Evolutionary conservation across 2,888 invertebrate species (phyloP).

Genomic region (Pachymerium ferrugineum): DNA sequence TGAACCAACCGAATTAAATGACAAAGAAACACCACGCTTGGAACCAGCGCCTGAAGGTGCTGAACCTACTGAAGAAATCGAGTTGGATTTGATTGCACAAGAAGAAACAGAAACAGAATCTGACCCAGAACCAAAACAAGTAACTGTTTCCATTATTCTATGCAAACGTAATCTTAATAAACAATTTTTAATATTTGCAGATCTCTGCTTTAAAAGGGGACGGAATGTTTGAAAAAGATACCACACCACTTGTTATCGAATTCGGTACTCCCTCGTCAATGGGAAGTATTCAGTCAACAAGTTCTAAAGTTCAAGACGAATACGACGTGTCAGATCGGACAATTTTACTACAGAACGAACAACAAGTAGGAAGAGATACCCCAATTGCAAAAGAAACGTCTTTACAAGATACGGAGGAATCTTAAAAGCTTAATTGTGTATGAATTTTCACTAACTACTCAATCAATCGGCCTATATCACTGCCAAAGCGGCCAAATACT

Average conservation of each 20-base stretch:
- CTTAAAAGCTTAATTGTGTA: background rate
- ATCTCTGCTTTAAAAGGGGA: background rate
- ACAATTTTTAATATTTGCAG: background rate
- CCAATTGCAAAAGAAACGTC: background rate
- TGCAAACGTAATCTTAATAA: background rate
- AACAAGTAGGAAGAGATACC: background rate
- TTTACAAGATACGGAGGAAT: background rate
- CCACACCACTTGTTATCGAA: background rate
- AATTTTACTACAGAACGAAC: constrained; percentile 5
- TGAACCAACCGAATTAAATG: background rate
- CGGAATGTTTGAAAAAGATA: constrained; percentile 27
- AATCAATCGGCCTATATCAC: background rate
- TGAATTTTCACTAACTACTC: background rate
- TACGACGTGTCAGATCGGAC: constrained; percentile 24
- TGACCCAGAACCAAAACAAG: background rate
- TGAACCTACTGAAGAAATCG: too few relatives aligned
- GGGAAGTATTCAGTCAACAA: background rate
- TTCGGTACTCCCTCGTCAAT: constrained; percentile 25
- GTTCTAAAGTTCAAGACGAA: background rate
- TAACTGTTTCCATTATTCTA: background rate
- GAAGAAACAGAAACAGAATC: background rate
- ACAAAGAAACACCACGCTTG: background rate
- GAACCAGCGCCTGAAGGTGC: background rate
- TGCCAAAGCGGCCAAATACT: background rate
- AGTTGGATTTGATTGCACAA: background rate